A percentile compares a stretch with the other conserved stretches of the same genome.
phyloP scores from a whole-genome alignment of 1,140 invertebrate genomes.

The Armadillidium nasatum region DNA sequence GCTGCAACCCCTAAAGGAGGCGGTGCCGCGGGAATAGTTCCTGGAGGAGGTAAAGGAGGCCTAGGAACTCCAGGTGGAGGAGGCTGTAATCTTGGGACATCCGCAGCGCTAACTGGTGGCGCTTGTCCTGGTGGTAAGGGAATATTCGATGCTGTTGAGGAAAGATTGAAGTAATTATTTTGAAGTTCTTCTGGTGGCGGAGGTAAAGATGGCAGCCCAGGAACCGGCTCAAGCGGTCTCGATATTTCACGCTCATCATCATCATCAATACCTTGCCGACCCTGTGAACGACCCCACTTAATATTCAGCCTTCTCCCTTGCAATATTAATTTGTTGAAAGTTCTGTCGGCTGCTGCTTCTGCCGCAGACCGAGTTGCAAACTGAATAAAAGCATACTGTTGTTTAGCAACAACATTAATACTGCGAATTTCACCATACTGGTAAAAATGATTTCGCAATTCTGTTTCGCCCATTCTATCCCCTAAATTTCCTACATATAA shows the following conservation, averaged over 20 bases:
- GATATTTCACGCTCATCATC: slow-evolving; percentile 46
- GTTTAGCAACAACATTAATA: slow-evolving; percentile 82
- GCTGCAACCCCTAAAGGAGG: slow-evolving; percentile 61
- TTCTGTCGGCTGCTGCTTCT: slow-evolving; percentile 89
- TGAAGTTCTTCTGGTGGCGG: slow-evolving; percentile 69
- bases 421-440: slow-evolving; percentile 98
- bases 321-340: slow-evolving; percentile 91
- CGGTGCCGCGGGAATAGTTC: slow-evolving; percentile 50
- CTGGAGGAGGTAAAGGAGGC: slow-evolving; percentile 50
- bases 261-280: slow-evolving; percentile 51
- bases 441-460: slow-evolving; percentile 89
- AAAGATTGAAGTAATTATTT: slow-evolving; percentile 78
- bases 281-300: slow-evolving; percentile 93
- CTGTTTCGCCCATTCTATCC: slow-evolving; percentile 81
- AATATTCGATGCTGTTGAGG: slow-evolving; percentile 48
- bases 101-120: slow-evolving; percentile 16
- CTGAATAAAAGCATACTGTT: slow-evolving; percentile 97
- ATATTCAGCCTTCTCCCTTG: slow-evolving; percentile 82
- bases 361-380: slow-evolving; percentile 84
- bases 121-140: slow-evolving; percentile 45
- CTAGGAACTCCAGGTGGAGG: slow-evolving; percentile 35
- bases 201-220: slow-evolving; percentile 70
- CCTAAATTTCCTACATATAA: slow-evolving; percentile 88
- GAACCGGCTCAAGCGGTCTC: slow-evolving; percentile 70
- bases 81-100: slow-evolving; percentile 37